phyloP scores from a whole-genome alignment of 1,140 invertebrate genomes.

The Danaus melanippus region DNA sequence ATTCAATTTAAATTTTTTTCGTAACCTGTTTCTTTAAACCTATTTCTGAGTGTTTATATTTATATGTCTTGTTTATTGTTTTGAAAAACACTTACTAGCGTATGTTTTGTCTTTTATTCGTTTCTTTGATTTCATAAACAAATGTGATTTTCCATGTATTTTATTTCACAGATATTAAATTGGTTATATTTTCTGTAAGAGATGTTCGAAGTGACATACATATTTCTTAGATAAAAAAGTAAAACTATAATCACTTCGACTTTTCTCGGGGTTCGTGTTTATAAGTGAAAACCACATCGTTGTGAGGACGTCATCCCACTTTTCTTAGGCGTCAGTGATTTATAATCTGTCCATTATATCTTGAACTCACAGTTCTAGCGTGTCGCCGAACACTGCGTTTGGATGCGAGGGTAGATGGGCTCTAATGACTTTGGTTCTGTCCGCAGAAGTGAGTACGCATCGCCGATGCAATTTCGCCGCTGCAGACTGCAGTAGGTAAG shows the following conservation, averaged over 20 bases:
- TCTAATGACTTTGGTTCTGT: conserved; percentile 40
- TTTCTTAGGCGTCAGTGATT: conserved; percentile 62
- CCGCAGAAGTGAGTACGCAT: conserved; percentile 41
- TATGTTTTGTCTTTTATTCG: too few relatives aligned
- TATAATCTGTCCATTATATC: conserved; percentile 38
- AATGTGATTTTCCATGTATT: too few relatives aligned
- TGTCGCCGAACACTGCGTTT: conserved; percentile 14
- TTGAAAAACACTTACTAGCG: too few relatives aligned
- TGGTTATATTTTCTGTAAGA: neutral
- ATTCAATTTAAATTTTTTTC: too few relatives aligned
- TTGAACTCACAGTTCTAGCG: conserved; percentile 27
- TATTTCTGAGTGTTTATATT: neutral
- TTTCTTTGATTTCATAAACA: too few relatives aligned
- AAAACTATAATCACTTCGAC: conserved; percentile 25
- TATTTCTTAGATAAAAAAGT: conserved; percentile 11
- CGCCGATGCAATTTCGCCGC: conserved; percentile 55
- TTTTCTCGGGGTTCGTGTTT: conserved; percentile 53
- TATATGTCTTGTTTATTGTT: too few relatives aligned
- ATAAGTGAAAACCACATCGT: conserved; percentile 63
- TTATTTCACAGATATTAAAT: too few relatives aligned
- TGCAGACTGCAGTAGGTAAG: conserved; percentile 64
- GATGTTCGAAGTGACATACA: neutral
- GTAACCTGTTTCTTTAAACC: too few relatives aligned
- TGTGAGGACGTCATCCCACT: conserved; percentile 66
- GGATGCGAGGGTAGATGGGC: conserved; percentile 20